phyloP scores from a whole-genome alignment of 92 coral and sea anemone genomes.

The Actinostola sp. region DNA sequence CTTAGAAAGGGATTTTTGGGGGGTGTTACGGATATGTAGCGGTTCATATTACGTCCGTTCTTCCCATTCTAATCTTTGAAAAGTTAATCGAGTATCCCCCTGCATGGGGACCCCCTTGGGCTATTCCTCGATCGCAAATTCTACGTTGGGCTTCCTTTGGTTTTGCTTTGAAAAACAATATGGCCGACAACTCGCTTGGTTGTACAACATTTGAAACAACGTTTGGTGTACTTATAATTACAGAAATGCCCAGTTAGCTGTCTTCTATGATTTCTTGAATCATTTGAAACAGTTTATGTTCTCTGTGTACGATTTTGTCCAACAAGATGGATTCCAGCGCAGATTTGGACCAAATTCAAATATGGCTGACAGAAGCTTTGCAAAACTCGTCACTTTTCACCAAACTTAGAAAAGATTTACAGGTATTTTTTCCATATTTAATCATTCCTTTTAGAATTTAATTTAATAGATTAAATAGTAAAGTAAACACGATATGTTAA shows the following conservation, averaged over 20 bases:
- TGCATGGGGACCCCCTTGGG: too few species aligned
- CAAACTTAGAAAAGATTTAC: constrained; percentile 71
- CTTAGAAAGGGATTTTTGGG: too few species aligned
- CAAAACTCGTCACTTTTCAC: constrained; percentile 63
- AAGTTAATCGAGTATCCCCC: too few species aligned
- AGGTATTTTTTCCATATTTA: constrained; percentile 30
- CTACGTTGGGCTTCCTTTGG: constrained; percentile 20
- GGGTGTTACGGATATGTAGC: too few species aligned
- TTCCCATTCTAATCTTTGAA: too few species aligned
- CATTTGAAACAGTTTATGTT: neutral
- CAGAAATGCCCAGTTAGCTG: too few species aligned
- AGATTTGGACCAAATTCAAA: constrained; percentile 18
- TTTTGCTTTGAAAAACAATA: constrained; percentile 18
- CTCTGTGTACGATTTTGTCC: neutral
- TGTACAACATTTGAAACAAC: neutral
- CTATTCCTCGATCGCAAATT: neutral
- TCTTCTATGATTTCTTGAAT: too few species aligned
- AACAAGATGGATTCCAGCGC: constrained; percentile 12
- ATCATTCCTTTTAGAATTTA: too few species aligned
- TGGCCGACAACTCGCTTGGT: constrained; percentile 23
- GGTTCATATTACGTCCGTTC: too few species aligned
- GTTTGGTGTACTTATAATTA: neutral
- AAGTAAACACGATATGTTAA: too few species aligned
- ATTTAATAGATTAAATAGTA: too few species aligned
- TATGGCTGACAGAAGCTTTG: constrained; percentile 45